These are phyloP conservation scores for Sciurus vulgaris DNA, from an alignment of 2,797 vertebrate genomes.

Conservation along the genomic window DNA sequence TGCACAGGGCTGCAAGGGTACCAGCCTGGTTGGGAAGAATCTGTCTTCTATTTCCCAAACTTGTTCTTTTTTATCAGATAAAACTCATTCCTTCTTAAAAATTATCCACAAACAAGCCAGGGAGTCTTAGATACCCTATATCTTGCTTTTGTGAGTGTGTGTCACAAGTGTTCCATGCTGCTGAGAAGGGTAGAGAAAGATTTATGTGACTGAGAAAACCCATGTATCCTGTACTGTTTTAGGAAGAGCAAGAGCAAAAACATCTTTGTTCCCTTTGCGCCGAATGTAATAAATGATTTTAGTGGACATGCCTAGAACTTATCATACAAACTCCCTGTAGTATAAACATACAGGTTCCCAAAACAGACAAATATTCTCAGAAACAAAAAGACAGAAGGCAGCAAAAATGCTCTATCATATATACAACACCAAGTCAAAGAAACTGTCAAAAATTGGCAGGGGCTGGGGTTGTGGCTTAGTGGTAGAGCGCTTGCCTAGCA, in stretches of 20 bases:
- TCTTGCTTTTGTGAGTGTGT: background rate
- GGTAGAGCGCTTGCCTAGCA: too few species aligned
- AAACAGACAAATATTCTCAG: conserved; percentile 16
- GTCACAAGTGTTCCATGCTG: background rate
- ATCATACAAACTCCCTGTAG: background rate
- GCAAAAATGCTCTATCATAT: background rate
- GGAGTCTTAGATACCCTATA: background rate
- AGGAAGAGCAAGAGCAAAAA: conserved; percentile 27
- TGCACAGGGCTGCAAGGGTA: fast-evolving
- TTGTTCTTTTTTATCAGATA: background rate
- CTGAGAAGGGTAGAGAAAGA: conserved; percentile 15
- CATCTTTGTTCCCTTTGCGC: background rate
- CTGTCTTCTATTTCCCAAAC: background rate
- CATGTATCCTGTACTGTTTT: background rate
- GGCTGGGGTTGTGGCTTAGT: too few species aligned
- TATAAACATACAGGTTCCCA: background rate
- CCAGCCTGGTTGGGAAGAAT: background rate
- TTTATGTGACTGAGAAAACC: background rate
- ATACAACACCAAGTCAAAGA: background rate
- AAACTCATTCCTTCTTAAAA: background rate
- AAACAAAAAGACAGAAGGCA: background rate
- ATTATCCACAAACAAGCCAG: background rate
- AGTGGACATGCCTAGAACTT: background rate
- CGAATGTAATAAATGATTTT: background rate
- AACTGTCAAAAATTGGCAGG: background rate